Evolutionary conservation across 1,140 invertebrate species (phyloP), one percentile per base, ranked within the genome.

Genomic region (Druon quercuslanigerum): DNA sequence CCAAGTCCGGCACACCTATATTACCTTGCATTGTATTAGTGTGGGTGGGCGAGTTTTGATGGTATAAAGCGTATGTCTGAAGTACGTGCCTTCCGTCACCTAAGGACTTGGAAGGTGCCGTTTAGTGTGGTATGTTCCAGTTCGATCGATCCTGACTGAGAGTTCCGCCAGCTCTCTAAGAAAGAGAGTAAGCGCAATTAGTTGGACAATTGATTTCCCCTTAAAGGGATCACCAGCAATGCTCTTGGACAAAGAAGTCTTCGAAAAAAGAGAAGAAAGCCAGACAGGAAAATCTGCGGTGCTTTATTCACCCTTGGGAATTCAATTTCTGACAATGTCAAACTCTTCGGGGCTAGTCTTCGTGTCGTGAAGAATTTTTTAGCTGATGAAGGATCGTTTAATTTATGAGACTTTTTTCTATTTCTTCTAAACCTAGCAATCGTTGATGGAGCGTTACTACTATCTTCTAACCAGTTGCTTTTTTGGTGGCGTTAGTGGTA

Each of bases 121-220:
- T 66, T 66, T 66, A 66, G 60, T 66, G 33, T 40, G 40, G 60
- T 66, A n/a, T 66, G 60, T 66, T 40, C 60, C 54, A 76, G 76
- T 81, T 83, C 77, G 80, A 82, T 83, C 57, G 74, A 60, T 66
- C 57, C 7, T 66, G 52, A 50, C 70, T 25, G 54, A 57, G 52
- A 66, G 50, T 56, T 71, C 66, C 71, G 71, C 72, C 70, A 79
- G 56, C 70, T 76, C 76, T 78, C 19, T 54, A 71, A 80, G 75
- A 82, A 87, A 85, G 83, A 83, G 82, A 84, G 83, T 84, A 84
- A 80, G 83, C 85, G 84, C 88, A 90, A 90, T 90, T 89, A 89
- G 87, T 84, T 83, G 84, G 77, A 86, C 87, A 88, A 89, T 89
- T 85, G 87, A 86, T 78, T 81, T 78, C 78, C 82, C 73, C 79